phyloP scores from a whole-genome alignment of 2,113 vertebrate genomes.

The Apteryx owenii region DNA sequence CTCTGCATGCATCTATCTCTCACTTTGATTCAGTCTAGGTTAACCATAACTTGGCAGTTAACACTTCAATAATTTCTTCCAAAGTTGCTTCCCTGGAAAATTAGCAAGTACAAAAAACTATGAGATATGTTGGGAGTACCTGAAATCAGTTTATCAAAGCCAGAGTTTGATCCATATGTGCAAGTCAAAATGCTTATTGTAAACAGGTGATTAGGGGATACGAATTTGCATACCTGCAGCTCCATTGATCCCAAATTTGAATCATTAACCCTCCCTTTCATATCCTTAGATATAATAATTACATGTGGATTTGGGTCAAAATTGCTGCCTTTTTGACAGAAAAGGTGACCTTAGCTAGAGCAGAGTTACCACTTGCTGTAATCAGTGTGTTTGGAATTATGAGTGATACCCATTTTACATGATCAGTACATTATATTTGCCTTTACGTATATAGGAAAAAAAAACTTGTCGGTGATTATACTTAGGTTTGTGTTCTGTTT shows the following conservation, averaged over 20 bases:
- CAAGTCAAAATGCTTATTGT: not conserved
- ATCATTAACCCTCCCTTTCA: not conserved
- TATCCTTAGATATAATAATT: not conserved
- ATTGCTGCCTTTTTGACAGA: not conserved
- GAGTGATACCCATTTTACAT: not conserved
- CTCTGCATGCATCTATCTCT: fast-evolving
- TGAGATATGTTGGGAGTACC: not conserved
- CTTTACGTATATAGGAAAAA: not conserved
- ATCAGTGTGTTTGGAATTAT: not conserved
- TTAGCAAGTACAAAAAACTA: not conserved
- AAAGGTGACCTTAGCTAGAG: not conserved
- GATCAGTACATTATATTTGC: not conserved
- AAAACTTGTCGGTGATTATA: not conserved
- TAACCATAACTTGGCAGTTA: not conserved
- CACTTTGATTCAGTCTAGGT: not conserved
- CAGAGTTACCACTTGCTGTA: not conserved
- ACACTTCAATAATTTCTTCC: not conserved
- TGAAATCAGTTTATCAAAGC: not conserved
- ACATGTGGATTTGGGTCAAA: not conserved
- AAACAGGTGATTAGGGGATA: not conserved
- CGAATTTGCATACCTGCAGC: not conserved
- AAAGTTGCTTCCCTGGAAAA: not conserved
- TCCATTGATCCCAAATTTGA: not conserved
- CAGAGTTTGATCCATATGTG: not conserved
- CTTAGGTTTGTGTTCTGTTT: not conserved